phyloP scores from a whole-genome alignment of 2,113 vertebrate genomes.

The Siniperca chuatsi region DNA sequence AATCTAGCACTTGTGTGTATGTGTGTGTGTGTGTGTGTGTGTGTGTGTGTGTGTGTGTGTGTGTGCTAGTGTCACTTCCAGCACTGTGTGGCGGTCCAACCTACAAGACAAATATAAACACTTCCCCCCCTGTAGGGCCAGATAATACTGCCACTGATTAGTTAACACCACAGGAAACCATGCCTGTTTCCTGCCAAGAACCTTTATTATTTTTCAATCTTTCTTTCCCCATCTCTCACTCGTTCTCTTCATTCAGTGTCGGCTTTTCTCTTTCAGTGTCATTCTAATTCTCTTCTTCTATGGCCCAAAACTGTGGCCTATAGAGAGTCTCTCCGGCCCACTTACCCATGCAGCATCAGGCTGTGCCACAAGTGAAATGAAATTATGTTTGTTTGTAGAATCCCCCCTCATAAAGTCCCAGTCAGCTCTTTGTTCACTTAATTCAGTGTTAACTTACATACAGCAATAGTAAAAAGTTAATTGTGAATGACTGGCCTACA shows the following conservation, averaged over 20 bases:
- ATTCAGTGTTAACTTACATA: neutral
- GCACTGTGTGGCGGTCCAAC: constrained; percentile 47
- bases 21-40: neutral
- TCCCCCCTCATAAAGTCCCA: neutral
- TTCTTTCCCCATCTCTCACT: constrained; percentile 14
- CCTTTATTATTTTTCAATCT: constrained; percentile 57
- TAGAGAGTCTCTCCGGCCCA: neutral
- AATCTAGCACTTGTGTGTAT: neutral
- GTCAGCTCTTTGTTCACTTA: neutral
- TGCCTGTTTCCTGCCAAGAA: constrained; percentile 80
- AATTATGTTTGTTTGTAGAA: neutral
- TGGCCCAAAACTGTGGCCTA: neutral
- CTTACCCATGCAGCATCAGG: constrained; percentile 1
- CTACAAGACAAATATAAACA: constrained; percentile 75
- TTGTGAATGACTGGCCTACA: constrained; percentile 7
- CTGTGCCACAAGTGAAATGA: neutral
- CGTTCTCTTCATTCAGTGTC: constrained; percentile 1
- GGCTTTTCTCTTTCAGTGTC: no score
- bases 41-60: constrained; percentile 1
- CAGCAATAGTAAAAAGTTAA: neutral
- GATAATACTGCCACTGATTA: constrained; percentile 74
- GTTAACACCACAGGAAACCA: constrained; percentile 77
- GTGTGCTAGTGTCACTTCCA: constrained; percentile 30
- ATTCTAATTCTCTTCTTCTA: neutral
- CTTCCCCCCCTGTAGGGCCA: constrained; percentile 48